phyloP scores from a whole-genome alignment of 1,140 invertebrate genomes.

The Bombus cullumanus region DNA sequence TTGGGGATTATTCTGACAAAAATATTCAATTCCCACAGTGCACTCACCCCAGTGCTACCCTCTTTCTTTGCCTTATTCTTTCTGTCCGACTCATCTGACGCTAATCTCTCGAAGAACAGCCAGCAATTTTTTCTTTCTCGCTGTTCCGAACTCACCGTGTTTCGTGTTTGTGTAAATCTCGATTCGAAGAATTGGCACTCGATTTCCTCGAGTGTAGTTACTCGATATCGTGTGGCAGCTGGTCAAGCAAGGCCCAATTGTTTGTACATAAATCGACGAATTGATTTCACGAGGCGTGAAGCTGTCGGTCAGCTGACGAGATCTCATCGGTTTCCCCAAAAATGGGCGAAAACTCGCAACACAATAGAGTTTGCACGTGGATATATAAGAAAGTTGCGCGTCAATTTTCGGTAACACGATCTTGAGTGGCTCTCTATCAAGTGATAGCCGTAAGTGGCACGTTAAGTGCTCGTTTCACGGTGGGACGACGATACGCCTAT shows the following conservation, averaged over 20 bases:
- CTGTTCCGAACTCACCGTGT: neutral
- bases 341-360: constrained; percentile 51
- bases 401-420: constrained; percentile 83
- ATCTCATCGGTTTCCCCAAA: constrained; percentile 59
- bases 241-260: neutral
- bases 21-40: constrained; percentile 76
- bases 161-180: too few relatives aligned
- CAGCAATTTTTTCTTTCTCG: neutral
- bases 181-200: neutral
- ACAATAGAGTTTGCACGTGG: constrained; percentile 36
- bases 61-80: constrained; percentile 57
- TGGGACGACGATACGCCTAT: constrained; percentile 78
- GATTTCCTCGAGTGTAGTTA: neutral
- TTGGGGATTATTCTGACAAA: constrained; percentile 76
- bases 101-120: neutral
- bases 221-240: neutral
- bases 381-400: constrained; percentile 69
- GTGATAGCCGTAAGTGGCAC: constrained; percentile 77
- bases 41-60: constrained; percentile 41
- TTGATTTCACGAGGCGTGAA: neutral
- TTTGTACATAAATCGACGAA: constrained; percentile 10
- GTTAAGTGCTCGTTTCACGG: constrained; percentile 82
- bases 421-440: constrained; percentile 81
- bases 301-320: constrained; percentile 31
- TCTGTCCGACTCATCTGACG: constrained; percentile 51